These are phyloP conservation scores for Leptinotarsa lineolata DNA, from an alignment of 1,140 invertebrate species.

Conservation along the genomic window DNA sequence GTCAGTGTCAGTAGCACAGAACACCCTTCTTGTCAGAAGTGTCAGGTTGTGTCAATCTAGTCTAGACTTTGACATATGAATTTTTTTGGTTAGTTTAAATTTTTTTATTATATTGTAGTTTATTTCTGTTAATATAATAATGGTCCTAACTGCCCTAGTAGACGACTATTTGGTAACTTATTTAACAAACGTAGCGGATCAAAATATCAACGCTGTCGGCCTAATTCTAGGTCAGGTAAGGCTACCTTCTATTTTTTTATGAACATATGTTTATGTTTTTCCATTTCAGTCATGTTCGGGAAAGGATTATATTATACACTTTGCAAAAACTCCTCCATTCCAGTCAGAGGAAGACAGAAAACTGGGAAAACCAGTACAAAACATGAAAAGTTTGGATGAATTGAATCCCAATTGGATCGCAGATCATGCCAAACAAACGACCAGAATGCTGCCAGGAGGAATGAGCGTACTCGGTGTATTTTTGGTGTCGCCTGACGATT, in stretches of 20 bases:
- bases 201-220: slow-evolving; percentile 65
- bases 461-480: slow-evolving; percentile 73
- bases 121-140: slow-evolving; percentile 36
- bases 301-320: slow-evolving; percentile 73
- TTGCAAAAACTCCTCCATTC: slow-evolving; percentile 70
- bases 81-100: too few species aligned
- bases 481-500: slow-evolving; percentile 66
- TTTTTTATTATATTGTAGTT: too few species aligned
- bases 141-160: slow-evolving; percentile 59
- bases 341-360: slow-evolving; percentile 49
- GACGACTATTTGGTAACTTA: slow-evolving; percentile 59
- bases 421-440: slow-evolving; percentile 74
- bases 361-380: slow-evolving; percentile 44
- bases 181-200: slow-evolving; percentile 54
- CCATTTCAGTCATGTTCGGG: slow-evolving; percentile 60
- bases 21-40: too few species aligned
- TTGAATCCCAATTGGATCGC: slow-evolving; percentile 67
- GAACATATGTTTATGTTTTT: slow-evolving; percentile 38
- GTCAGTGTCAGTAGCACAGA: too few species aligned
- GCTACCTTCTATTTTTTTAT: slow-evolving; percentile 32
- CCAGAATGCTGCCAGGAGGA: slow-evolving; percentile 81
- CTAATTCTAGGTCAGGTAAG: slow-evolving; percentile 71
- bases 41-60: too few species aligned
- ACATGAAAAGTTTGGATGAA: slow-evolving; percentile 50
- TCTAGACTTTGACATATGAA: too few species aligned